Evolutionary conservation across 2,113 vertebrate species (phyloP).

Genomic region (Perognathus longimembris): DNA sequence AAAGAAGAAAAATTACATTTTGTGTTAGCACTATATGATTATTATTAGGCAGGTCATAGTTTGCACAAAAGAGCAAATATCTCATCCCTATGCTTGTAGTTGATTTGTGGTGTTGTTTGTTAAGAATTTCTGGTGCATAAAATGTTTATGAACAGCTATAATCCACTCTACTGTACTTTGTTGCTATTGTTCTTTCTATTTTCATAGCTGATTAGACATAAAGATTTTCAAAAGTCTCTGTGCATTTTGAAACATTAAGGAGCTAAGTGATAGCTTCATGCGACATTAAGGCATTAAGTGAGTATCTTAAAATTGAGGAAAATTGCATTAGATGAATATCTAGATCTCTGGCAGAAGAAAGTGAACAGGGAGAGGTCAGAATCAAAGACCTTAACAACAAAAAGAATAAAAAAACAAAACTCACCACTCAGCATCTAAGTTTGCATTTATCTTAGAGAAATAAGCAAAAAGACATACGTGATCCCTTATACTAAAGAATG

Average conservation of each 20-base stretch:
- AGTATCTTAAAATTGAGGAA: neutral
- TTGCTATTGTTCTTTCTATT: neutral
- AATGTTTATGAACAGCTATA: neutral
- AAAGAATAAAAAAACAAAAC: neutral
- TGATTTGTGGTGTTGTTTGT: neutral
- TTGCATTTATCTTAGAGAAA: slow-evolving; percentile 6
- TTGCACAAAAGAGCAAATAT: neutral
- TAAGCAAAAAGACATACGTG: neutral
- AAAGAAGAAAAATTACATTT: neutral
- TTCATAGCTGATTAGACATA: neutral
- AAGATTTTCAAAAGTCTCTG: neutral
- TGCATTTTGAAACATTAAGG: neutral
- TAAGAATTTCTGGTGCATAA: neutral
- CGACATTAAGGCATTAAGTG: neutral
- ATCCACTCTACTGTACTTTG: neutral
- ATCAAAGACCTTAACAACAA: neutral
- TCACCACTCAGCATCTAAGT: neutral
- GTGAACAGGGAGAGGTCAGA: neutral
- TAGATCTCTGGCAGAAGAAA: slow-evolving; percentile 7
- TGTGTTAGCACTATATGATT: neutral
- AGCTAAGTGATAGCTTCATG: neutral
- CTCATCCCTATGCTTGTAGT: neutral
- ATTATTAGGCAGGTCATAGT: neutral
- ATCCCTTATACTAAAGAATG: neutral
- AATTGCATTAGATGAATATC: neutral